A percentile compares a stretch with the other conserved stretches of the same genome.
phyloP scores from a whole-genome alignment of 2,113 vertebrate genomes.

The Epinephelus lanceolatus region DNA sequence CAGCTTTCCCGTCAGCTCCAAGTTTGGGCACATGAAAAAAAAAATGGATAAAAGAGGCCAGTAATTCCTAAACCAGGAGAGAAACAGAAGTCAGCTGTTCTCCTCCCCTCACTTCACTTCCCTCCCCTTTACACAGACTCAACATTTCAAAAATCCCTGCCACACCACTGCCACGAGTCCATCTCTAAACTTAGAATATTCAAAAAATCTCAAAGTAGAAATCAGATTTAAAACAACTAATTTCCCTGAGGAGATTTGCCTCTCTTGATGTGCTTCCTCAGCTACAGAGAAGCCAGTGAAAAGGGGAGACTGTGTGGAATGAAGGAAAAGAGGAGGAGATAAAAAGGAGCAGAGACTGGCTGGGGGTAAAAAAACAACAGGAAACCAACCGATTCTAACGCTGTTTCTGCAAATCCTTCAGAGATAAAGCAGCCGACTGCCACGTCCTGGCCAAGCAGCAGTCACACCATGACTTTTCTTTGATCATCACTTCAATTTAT shows the following conservation, averaged over 20 bases:
- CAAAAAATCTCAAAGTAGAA: slow-evolving; percentile 16
- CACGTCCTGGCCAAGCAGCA: slow-evolving; percentile 37
- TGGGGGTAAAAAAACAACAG: slow-evolving; percentile 79
- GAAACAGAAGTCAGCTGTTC: slow-evolving; percentile 79
- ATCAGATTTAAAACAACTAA: slow-evolving; percentile 25
- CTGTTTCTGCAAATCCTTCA: slow-evolving; percentile 73
- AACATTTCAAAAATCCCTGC: slow-evolving; percentile 60
- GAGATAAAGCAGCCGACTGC: slow-evolving; percentile 64
- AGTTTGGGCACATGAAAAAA: slow-evolving; percentile 64
- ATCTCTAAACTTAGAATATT: slow-evolving; percentile 34
- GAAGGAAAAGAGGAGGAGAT: slow-evolving; percentile 83
- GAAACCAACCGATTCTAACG: slow-evolving; percentile 75
- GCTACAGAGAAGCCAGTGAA: slow-evolving; percentile 66
- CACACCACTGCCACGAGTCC: slow-evolving; percentile 55
- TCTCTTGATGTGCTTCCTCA: slow-evolving; percentile 44
- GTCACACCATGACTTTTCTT: slow-evolving; percentile 24
- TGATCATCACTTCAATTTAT: slow-evolving; percentile 30
- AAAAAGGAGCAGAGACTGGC: slow-evolving; percentile 66
- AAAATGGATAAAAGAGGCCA: slow-evolving; percentile 63
- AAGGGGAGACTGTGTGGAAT: slow-evolving; percentile 77
- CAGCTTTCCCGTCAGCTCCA: slow-evolving; percentile 81
- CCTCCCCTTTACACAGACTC: slow-evolving; percentile 60
- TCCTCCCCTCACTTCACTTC: slow-evolving; percentile 62
- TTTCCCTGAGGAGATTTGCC: slow-evolving; percentile 35
- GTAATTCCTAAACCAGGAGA: slow-evolving; percentile 71